Conservation (phyloP, 2,113 vertebrate genomes). For the Motacilla alba region DNA sequence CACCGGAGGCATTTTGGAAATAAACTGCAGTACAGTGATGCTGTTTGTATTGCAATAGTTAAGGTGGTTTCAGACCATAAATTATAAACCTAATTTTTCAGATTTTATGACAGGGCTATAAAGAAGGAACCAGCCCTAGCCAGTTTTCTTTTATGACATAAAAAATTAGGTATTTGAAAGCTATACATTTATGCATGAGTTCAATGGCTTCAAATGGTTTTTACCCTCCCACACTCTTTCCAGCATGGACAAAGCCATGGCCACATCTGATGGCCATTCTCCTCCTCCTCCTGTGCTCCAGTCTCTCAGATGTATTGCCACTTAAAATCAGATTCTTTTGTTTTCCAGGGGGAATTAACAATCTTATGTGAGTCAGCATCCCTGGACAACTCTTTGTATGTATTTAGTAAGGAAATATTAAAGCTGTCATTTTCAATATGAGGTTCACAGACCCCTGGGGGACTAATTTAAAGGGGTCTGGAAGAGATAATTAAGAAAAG, state of each 20-base stretch:
- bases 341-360: not conserved
- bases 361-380: not conserved
- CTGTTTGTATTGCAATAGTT: slow-evolving; percentile 69
- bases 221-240: not conserved
- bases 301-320: not conserved
- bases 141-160: slow-evolving; percentile 53
- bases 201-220: not conserved
- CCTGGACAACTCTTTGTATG: not conserved
- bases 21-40: slow-evolving; percentile 59
- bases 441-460: slow-evolving; percentile 12
- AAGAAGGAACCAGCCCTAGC: slow-evolving; percentile 30
- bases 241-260: not conserved
- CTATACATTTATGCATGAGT: slow-evolving; percentile 49
- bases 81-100: slow-evolving; percentile 56
- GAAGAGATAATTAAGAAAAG: slow-evolving; percentile 53
- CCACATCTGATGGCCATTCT: not conserved
- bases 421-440: slow-evolving; percentile 50
- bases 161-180: slow-evolving; percentile 54
- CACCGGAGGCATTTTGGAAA: slow-evolving; percentile 57
- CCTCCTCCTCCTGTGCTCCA: not conserved
- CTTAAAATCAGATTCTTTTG: not conserved
- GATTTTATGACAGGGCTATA: slow-evolving; percentile 30
- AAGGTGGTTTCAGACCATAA: slow-evolving; percentile 53
- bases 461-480: slow-evolving; percentile 49
- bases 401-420: slow-evolving; percentile 44